Percentiles rank a stretch among this genome's conserved stretches.
These are phyloP conservation scores for Montipora capricornis DNA, from an alignment of 64 coral and sea anemone genomes.

Conservation along the genomic window DNA sequence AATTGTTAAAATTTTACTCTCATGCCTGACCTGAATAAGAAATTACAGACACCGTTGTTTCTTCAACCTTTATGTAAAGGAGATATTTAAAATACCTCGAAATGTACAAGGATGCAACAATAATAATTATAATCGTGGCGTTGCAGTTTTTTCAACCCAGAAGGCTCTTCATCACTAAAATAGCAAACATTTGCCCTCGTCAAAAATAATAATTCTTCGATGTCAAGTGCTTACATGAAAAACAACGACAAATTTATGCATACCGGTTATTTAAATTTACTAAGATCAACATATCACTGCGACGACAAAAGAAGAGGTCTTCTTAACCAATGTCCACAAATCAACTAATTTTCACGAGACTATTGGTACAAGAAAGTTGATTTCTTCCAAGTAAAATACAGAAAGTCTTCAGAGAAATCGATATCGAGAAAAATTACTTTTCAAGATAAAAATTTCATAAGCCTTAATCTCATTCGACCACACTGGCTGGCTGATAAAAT, in stretches of 20 bases:
- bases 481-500: neutral
- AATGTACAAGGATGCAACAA: too few species aligned
- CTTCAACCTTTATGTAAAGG: neutral
- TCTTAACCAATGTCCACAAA: neutral
- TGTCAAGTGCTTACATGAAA: neutral
- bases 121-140: too few species aligned
- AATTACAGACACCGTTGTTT: neutral
- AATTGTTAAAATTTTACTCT: too few species aligned
- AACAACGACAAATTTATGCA: neutral
- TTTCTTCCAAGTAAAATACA: neutral
- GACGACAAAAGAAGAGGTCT: constrained; percentile 3
- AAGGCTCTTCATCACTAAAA: neutral
- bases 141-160: neutral
- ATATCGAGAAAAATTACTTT: neutral
- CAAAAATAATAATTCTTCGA: neutral
- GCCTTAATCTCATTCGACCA: neutral
- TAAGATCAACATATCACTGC: constrained; percentile 14
- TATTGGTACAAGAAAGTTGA: neutral
- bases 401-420: neutral
- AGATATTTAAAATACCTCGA: neutral
- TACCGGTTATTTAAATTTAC: neutral
- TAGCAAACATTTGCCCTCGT: neutral
- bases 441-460: neutral
- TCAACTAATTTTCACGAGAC: constrained; percentile 3
- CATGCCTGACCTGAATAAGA: neutral